Conservation (phyloP, 2,888 invertebrate species). For the Oeneis ivallda region DNA sequence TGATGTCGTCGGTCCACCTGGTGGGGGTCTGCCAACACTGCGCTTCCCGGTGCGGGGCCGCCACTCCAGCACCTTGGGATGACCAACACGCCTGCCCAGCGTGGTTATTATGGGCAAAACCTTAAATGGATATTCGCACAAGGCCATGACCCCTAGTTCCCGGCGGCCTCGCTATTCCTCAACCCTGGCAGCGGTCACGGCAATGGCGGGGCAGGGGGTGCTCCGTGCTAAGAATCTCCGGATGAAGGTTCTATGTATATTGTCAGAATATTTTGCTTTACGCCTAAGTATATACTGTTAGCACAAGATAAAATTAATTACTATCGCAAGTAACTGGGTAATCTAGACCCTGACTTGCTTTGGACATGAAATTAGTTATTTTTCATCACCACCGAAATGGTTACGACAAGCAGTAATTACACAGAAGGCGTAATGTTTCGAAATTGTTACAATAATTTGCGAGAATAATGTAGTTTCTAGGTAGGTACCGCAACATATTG, state of each 20-base stretch:
- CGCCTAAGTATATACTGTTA: background rate
- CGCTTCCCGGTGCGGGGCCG: no score
- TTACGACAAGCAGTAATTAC: slow-evolving; percentile 5
- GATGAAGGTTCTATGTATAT: background rate
- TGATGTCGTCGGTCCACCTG: no score
- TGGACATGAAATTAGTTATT: background rate
- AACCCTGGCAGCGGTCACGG: no score
- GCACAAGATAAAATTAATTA: slow-evolving; percentile 1
- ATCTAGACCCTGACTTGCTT: slow-evolving; percentile 6
- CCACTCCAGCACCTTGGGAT: no score
- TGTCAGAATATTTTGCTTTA: background rate
- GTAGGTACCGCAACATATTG: background rate
- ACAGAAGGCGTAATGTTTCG: slow-evolving; percentile 4
- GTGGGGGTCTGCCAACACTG: no score
- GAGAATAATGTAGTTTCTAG: background rate
- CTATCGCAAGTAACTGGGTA: background rate
- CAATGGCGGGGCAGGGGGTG: no score
- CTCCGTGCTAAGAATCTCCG: no score
- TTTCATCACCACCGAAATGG: background rate
- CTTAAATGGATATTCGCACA: no score
- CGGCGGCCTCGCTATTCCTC: no score
- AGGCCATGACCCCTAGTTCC: no score
- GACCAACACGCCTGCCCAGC: no score
- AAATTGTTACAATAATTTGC: slow-evolving; percentile 3
- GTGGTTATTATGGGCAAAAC: no score